Percentiles rank a stretch among this genome's conserved stretches.
phyloP scores from a whole-genome alignment of 2,888 invertebrate species.

The Zygothrica quintamaculata region DNA sequence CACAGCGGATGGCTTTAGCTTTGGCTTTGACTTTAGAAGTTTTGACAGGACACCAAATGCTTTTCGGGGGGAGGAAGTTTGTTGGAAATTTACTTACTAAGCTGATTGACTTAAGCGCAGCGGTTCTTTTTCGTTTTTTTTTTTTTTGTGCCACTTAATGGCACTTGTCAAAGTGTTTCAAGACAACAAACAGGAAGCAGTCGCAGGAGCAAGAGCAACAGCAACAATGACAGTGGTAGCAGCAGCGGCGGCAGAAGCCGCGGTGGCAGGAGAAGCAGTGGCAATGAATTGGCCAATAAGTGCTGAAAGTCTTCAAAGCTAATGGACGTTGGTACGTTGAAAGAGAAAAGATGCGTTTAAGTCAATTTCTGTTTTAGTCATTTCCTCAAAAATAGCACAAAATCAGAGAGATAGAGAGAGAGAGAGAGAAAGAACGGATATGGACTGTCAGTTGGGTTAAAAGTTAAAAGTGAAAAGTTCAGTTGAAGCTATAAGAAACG shows the following conservation, averaged over 20 bases:
- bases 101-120: slow-evolving; percentile 67
- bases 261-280: slow-evolving; percentile 44
- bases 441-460: slow-evolving; percentile 24
- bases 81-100: slow-evolving; percentile 38
- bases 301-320: slow-evolving; percentile 27
- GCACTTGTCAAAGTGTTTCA: slow-evolving; percentile 31
- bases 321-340: slow-evolving; percentile 35
- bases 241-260: too few relatives aligned
- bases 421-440: slow-evolving; percentile 7
- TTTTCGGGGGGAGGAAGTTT: background rate
- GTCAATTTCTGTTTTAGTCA: slow-evolving; percentile 68
- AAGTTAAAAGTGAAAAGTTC: too few relatives aligned
- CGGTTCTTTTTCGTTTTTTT: too few relatives aligned
- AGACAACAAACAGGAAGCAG: too few relatives aligned
- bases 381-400: slow-evolving; percentile 35
- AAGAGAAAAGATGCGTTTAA: slow-evolving; percentile 66
- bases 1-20: slow-evolving; percentile 22
- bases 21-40: slow-evolving; percentile 28
- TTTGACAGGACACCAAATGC: slow-evolving; percentile 30
- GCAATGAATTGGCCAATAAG: slow-evolving; percentile 58
- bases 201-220: too few relatives aligned
- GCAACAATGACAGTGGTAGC: too few relatives aligned
- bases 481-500: slow-evolving; percentile 43
- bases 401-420: background rate
- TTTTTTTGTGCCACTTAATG: slow-evolving; percentile 68